These are phyloP conservation scores for Coecobrya sp. DNA, from an alignment of 2,888 invertebrate species.

Conservation along the genomic window DNA sequence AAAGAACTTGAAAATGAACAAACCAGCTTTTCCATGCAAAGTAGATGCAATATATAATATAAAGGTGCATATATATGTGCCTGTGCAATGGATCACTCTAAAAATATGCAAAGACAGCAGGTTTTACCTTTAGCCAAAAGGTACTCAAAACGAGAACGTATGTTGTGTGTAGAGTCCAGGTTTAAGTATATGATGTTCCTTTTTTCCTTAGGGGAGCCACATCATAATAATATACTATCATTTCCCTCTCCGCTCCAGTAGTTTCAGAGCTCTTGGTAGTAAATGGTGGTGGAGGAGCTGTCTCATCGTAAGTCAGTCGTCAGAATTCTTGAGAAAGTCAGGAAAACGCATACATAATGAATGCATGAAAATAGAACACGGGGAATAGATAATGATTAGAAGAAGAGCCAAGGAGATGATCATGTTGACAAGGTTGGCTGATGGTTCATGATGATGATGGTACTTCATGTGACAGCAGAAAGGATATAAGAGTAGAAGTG, in stretches of 20 bases:
- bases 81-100: too few species aligned
- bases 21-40: background rate
- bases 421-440: conserved; percentile 61
- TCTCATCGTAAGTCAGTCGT: conserved; percentile 54
- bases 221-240: conserved; percentile 4
- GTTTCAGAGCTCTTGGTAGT: background rate
- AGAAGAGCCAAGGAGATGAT: conserved; percentile 25
- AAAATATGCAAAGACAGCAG: background rate
- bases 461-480: conserved; percentile 33
- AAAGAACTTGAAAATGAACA: background rate
- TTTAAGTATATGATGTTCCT: background rate
- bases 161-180: too few species aligned
- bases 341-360: conserved; percentile 75
- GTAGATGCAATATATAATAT: background rate
- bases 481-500: background rate
- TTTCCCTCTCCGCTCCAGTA: background rate
- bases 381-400: conserved; percentile 69
- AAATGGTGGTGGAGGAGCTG: background rate
- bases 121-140: background rate
- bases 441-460: conserved; percentile 33
- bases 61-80: too few species aligned
- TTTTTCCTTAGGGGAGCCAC: background rate
- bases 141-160: too few species aligned
- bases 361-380: conserved; percentile 54
- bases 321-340: conserved; percentile 60